Conservation (phyloP, 2,113 vertebrate species). For the Cnemophilus loriae region DNA sequence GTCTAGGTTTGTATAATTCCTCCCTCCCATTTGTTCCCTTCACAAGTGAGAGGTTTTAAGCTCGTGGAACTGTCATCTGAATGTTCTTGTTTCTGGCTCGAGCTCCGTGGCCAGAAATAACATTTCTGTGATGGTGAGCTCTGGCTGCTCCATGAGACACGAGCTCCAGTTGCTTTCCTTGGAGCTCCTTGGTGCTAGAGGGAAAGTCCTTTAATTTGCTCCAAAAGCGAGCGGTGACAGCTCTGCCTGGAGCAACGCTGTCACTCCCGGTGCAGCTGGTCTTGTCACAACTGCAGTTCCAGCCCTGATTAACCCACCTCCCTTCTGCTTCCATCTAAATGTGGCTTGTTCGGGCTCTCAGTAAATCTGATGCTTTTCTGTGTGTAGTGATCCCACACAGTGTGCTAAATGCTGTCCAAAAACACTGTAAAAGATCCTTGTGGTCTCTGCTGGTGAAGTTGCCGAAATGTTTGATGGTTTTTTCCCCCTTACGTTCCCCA, state of each 20-base stretch:
- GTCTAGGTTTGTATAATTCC: neutral
- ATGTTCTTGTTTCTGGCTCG: conserved; percentile 18
- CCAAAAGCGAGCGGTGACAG: neutral
- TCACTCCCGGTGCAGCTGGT: neutral
- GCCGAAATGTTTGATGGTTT: neutral
- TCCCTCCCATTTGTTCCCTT: neutral
- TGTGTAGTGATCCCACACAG: neutral
- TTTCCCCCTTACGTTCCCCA: neutral
- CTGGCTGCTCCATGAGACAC: neutral
- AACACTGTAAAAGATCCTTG: neutral
- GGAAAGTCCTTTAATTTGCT: neutral
- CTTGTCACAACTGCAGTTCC: neutral
- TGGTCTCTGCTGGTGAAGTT: neutral
- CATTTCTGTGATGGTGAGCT: neutral
- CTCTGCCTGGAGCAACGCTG: neutral
- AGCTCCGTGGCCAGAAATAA: neutral
- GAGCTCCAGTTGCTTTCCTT: neutral
- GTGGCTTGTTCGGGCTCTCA: neutral
- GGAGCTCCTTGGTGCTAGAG: neutral
- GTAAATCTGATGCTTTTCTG: neutral
- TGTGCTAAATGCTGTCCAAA: neutral
- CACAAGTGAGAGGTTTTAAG: neutral
- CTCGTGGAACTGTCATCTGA: neutral
- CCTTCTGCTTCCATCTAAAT: neutral
- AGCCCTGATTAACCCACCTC: neutral